These are phyloP conservation scores for Pegoplata infirma DNA, from an alignment of 2,888 invertebrate genomes.

Conservation along the genomic window DNA sequence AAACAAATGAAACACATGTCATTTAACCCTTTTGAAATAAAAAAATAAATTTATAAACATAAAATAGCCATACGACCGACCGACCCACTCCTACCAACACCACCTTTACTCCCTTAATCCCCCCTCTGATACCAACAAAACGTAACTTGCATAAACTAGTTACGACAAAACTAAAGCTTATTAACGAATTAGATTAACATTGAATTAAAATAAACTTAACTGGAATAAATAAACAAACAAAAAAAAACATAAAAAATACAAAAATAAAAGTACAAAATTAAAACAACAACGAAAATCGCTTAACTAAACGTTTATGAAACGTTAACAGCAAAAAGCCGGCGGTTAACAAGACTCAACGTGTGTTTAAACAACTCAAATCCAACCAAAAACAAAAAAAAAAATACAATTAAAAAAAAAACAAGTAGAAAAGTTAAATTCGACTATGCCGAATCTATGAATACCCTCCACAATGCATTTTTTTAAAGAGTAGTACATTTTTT, in stretches of 20 bases:
- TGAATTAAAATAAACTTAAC: constrained; percentile 58
- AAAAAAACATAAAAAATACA: too few relatives aligned
- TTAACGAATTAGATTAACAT: constrained; percentile 64
- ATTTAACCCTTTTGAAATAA: constrained; percentile 20
- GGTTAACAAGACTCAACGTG: constrained; percentile 21
- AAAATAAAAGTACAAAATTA: too few relatives aligned
- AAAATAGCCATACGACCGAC: too few relatives aligned
- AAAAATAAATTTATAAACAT: background rate
- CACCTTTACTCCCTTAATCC: background rate
- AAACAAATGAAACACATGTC: constrained; percentile 26
- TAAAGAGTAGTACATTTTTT: background rate
- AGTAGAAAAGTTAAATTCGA: too few relatives aligned
- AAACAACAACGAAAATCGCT: constrained; percentile 23
- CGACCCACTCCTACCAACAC: background rate
- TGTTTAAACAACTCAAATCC: background rate
- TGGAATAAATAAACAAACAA: background rate
- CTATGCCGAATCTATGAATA: too few relatives aligned
- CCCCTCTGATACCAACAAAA: background rate
- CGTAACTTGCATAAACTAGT: constrained; percentile 56
- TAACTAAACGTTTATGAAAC: constrained; percentile 42
- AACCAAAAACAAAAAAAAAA: constrained; percentile 1
- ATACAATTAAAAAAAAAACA: background rate
- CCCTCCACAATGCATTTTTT: too few relatives aligned
- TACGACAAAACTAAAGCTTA: constrained; percentile 56
- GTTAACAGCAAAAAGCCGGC: constrained; percentile 25